phyloP scores from a whole-genome alignment of 2,113 vertebrate genomes.

The Pogonocichla stellata region DNA sequence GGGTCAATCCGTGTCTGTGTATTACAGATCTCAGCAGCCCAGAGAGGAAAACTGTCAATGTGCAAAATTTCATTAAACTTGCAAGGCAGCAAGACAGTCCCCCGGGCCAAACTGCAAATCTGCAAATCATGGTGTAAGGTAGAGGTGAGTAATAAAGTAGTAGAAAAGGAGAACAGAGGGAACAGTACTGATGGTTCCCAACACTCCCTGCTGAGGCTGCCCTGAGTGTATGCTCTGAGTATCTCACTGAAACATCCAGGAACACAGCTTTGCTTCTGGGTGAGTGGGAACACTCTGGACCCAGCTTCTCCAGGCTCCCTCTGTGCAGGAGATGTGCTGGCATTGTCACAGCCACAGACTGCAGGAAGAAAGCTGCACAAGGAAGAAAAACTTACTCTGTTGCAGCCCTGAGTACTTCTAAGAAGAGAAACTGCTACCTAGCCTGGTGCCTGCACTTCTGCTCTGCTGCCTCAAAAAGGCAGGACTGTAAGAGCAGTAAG shows the following conservation, averaged over 20 bases:
- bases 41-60: not conserved
- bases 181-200: not conserved
- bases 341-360: not conserved
- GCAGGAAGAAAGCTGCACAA: not conserved
- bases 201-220: not conserved
- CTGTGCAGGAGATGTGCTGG: not conserved
- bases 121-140: not conserved
- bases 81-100: not conserved
- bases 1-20: rapidly evolving
- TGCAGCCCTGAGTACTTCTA: not conserved
- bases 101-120: not conserved
- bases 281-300: not conserved
- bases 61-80: conserved; percentile 1
- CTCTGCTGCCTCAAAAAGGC: not conserved
- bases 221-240: not conserved
- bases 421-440: not conserved
- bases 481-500: not conserved
- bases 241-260: not conserved
- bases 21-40: not conserved
- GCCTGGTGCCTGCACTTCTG: not conserved
- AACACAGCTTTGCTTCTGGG: not conserved
- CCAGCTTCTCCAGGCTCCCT: not conserved
- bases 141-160: not conserved
- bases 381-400: not conserved
- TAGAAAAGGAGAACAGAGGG: not conserved